phyloP scores from a whole-genome alignment of 2,888 invertebrate species.

The Noctua janthe region DNA sequence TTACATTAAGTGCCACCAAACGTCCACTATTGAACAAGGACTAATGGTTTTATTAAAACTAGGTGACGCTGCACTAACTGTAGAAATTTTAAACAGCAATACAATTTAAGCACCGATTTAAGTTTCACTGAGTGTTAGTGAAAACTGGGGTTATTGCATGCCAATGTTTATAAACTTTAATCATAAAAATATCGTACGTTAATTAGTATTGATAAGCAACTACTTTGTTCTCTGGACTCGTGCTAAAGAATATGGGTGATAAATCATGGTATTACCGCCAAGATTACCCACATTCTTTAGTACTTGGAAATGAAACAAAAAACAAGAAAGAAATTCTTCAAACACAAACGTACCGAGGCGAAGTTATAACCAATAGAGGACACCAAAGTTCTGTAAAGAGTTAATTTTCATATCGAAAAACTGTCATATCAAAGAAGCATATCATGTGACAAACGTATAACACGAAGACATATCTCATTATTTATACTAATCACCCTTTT shows the following conservation, averaged over 20 bases:
- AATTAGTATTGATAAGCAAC: slow-evolving; percentile 53
- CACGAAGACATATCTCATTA: slow-evolving; percentile 83
- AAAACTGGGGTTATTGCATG: background rate
- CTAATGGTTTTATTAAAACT: background rate
- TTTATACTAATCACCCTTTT: slow-evolving; percentile 88
- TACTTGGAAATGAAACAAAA: slow-evolving; percentile 85
- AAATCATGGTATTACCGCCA: slow-evolving; percentile 59
- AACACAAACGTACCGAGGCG: slow-evolving; percentile 72
- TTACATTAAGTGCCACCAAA: background rate
- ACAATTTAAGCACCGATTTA: background rate
- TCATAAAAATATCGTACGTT: slow-evolving; percentile 22
- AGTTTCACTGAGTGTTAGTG: background rate
- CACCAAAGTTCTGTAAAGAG: slow-evolving; percentile 82
- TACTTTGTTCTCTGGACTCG: slow-evolving; percentile 74
- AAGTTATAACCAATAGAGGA: slow-evolving; percentile 79
- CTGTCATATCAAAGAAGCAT: slow-evolving; percentile 85
- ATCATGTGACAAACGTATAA: slow-evolving; percentile 79
- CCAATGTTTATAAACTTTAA: background rate
- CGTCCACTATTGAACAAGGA: background rate
- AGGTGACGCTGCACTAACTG: background rate
- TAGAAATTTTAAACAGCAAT: background rate
- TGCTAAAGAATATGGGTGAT: slow-evolving; percentile 75
- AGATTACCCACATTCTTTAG: slow-evolving; percentile 31
- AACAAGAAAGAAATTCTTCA: slow-evolving; percentile 81
- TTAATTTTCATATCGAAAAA: slow-evolving; percentile 66